Evolutionary conservation across 2,113 vertebrate species (phyloP).

Genomic region (Pedetes capensis): DNA sequence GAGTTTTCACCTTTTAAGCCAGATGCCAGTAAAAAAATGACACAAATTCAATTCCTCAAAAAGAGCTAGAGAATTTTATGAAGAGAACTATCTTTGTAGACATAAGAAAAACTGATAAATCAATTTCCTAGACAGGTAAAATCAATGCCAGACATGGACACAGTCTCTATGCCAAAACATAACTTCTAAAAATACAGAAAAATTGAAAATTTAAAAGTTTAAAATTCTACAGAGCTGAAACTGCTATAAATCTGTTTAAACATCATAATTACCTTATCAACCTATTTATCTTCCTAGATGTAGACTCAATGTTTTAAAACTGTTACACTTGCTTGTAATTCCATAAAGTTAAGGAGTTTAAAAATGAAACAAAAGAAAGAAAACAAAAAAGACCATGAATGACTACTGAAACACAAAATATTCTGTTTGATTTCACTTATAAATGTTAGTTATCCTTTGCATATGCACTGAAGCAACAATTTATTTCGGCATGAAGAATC

Average conservation of each 20-base stretch:
- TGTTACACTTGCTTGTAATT: constrained; percentile 22
- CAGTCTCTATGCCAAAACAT: not conserved
- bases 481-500: constrained; percentile 11
- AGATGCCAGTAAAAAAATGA: constrained; percentile 36
- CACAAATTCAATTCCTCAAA: constrained; percentile 46
- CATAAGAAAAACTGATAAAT: constrained; percentile 61
- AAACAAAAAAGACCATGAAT: not conserved
- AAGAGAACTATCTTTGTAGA: constrained; percentile 51
- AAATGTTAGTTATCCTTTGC: constrained; percentile 9
- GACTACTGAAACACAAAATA: constrained; percentile 36
- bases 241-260: constrained; percentile 33
- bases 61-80: constrained; percentile 48
- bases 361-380: not conserved
- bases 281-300: constrained; percentile 25
- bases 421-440: not conserved
- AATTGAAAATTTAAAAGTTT: constrained; percentile 15
- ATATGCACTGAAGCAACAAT: not conserved
- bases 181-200: constrained; percentile 55
- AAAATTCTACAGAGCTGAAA: constrained; percentile 38
- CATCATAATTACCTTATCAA: constrained; percentile 13
- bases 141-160: constrained; percentile 43
- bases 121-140: constrained; percentile 59
- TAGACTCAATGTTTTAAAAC: constrained; percentile 27
- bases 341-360: not conserved
- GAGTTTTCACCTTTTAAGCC: constrained; percentile 46